Evolutionary conservation across 2,888 invertebrate genomes (phyloP).

Genomic region (Dendrolimus pini): DNA sequence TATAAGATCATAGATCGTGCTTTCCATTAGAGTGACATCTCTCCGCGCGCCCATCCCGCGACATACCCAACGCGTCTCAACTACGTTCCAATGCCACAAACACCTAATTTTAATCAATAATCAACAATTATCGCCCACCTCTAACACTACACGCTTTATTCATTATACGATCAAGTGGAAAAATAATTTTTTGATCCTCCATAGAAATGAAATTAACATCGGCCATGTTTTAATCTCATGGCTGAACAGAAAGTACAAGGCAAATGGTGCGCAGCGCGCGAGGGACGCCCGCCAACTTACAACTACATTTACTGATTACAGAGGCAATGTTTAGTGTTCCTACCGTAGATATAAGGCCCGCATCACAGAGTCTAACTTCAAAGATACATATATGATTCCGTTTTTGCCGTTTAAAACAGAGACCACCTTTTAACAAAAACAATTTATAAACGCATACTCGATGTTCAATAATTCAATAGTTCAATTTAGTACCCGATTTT

Average conservation of each 20-base stretch:
- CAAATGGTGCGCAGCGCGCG: conserved; percentile 32
- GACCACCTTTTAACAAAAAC: neutral
- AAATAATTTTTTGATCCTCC: conserved; percentile 70
- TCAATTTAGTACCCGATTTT: too few relatives aligned
- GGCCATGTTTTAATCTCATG: conserved; percentile 51
- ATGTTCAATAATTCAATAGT: too few relatives aligned
- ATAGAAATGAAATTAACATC: conserved; percentile 63
- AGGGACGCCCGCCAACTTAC: conserved; percentile 17
- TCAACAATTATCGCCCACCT: conserved; percentile 74
- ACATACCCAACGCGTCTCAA: conserved; percentile 25
- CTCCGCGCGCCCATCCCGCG: too few relatives aligned
- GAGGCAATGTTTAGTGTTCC: conserved; percentile 21
- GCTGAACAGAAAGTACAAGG: conserved; percentile 60
- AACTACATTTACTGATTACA: conserved; percentile 17
- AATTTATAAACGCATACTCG: neutral
- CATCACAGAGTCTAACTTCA: neutral
- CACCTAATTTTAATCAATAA: conserved; percentile 75
- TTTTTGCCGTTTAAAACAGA: too few relatives aligned
- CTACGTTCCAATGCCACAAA: conserved; percentile 67
- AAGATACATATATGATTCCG: neutral
- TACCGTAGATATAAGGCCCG: neutral
- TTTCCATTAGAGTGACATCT: too few relatives aligned
- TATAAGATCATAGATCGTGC: too few relatives aligned
- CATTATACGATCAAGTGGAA: conserved; percentile 70
- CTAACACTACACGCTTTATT: conserved; percentile 70